Percentiles rank a stretch among this genome's conserved stretches.
Conservation (phyloP, 2,888 invertebrate genomes). For the Seira ritae region DNA sequence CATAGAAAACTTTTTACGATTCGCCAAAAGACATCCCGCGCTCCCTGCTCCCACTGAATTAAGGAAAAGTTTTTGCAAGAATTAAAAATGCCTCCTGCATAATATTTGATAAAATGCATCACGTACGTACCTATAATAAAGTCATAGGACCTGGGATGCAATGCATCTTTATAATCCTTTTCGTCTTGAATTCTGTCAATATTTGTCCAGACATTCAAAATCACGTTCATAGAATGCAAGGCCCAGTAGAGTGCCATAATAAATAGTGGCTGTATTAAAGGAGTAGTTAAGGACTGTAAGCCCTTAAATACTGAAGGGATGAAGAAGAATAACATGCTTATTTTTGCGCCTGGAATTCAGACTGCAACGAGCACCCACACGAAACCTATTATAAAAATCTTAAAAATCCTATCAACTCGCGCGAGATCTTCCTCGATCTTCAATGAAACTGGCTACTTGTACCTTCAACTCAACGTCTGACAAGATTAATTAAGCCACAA, state of each 20-base stretch:
- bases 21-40: conserved; percentile 46
- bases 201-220: conserved; percentile 40
- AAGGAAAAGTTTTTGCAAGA: background rate
- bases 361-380: no score
- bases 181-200: conserved; percentile 46
- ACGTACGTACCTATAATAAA: conserved; percentile 59
- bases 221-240: conserved; percentile 20
- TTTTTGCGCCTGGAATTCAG: no score
- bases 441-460: no score
- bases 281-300: conserved; percentile 6
- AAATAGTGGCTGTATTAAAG: conserved; percentile 45
- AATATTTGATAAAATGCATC: background rate
- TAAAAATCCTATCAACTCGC: no score
- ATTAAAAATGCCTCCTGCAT: background rate
- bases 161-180: background rate
- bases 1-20: no score
- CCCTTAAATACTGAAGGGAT: no score
- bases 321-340: no score
- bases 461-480: no score
- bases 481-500: no score
- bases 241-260: conserved; percentile 37
- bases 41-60: conserved; percentile 48
- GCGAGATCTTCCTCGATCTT: no score
- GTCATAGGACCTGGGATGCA: conserved; percentile 28
- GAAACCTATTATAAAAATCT: no score